These are phyloP conservation scores for Brachypodius melanocephalos DNA, from an alignment of 2,113 vertebrate genomes.

Conservation along the genomic window DNA sequence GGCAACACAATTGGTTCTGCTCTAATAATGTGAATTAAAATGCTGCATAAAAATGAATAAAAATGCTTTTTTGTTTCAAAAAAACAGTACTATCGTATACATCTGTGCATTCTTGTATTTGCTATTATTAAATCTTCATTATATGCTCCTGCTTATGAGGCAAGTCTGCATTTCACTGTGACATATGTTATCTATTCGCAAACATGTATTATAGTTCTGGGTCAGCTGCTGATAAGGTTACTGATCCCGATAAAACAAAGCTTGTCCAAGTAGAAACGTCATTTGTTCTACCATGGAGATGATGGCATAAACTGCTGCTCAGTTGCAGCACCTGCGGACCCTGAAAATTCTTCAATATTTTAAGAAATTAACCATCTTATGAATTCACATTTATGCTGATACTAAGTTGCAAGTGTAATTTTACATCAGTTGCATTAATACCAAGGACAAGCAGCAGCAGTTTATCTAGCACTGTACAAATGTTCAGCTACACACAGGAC, in stretches of 20 bases:
- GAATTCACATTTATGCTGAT: background rate
- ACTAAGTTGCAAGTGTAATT: conserved; percentile 42
- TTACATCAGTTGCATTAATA: background rate
- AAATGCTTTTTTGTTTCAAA: background rate
- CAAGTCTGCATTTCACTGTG: conserved; percentile 71
- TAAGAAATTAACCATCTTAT: background rate
- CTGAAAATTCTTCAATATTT: conserved; percentile 20
- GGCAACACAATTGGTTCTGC: background rate
- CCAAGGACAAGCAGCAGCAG: background rate
- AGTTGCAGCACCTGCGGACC: background rate
- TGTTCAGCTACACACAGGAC: background rate
- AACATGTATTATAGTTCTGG: conserved; percentile 82
- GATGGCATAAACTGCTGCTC: conserved; percentile 78
- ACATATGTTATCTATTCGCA: conserved; percentile 85
- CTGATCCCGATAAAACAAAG: conserved; percentile 89
- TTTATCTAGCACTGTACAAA: background rate
- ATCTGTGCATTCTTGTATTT: conserved; percentile 38
- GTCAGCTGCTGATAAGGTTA: conserved; percentile 95
- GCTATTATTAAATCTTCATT: conserved; percentile 72
- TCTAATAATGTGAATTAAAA: background rate
- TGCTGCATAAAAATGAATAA: background rate
- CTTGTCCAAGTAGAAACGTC: conserved; percentile 85
- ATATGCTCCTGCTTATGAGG: conserved; percentile 65
- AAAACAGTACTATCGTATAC: background rate
- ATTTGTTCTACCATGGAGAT: conserved; percentile 82